Percentiles rank a stretch among this genome's conserved stretches.
Evolutionary conservation across 2,113 vertebrate genomes (phyloP).

Genomic region (Oncorhynchus mykiss): DNA sequence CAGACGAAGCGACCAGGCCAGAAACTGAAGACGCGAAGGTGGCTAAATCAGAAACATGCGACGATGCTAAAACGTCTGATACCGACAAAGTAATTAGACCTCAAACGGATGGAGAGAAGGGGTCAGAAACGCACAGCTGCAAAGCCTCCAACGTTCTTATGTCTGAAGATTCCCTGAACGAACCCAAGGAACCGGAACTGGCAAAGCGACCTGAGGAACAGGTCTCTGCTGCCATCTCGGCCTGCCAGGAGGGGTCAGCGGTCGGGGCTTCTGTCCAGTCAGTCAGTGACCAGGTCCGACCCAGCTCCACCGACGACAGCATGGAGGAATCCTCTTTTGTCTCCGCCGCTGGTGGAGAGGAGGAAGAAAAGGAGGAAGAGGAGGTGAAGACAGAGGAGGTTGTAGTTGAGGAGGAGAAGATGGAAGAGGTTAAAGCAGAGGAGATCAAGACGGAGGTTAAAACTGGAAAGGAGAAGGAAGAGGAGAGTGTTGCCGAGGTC

Average conservation of each 20-base stretch:
- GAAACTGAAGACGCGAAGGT: neutral
- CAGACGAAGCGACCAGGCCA: neutral
- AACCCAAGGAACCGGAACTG: constrained; percentile 33
- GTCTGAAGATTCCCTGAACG: constrained; percentile 44
- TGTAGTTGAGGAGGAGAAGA: constrained; percentile 8
- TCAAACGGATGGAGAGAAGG: constrained; percentile 24
- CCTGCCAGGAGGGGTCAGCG: constrained; percentile 39
- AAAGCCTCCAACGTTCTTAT: constrained; percentile 16
- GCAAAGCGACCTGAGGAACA: constrained; percentile 5
- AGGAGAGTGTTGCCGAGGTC: constrained; percentile 5
- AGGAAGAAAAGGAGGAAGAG: constrained; percentile 39
- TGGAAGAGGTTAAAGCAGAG: constrained; percentile 5
- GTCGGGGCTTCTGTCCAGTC: constrained; percentile 59
- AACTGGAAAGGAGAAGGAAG: neutral
- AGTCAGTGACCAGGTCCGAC: constrained; percentile 48
- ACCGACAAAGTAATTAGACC: neutral
- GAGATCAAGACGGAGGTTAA: constrained; percentile 6
- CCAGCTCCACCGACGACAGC: constrained; percentile 53
- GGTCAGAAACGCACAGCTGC: constrained; percentile 9
- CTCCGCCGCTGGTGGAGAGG: constrained; percentile 47
- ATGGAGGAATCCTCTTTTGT: constrained; percentile 62
- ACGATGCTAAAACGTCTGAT: neutral
- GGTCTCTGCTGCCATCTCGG: constrained; percentile 44
- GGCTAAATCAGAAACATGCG: neutral
- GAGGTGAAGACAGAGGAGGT: constrained; percentile 34